Base-by-base conservation (phyloP, 2,888 invertebrate species). In the Drosophila subsilvestris region DNA sequence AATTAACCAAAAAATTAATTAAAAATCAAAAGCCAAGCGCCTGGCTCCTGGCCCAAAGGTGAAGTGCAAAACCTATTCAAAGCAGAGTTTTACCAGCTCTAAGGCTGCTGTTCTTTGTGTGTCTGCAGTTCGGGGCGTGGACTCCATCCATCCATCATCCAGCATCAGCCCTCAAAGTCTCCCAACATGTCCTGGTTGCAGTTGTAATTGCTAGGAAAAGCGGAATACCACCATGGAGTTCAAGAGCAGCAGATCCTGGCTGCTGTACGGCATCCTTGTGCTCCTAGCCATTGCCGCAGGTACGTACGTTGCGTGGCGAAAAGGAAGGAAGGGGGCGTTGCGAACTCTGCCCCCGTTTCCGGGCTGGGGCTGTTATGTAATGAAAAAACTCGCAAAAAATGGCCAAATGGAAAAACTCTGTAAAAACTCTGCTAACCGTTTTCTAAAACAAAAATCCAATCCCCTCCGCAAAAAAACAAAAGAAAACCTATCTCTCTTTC, bases 261-360 rank as follows among this genome's bases (percentile, higher is more conserved):
- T 84, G 80, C 68, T 79, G 37, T 57, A 75, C 73, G 76, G 85
- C 75, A 54, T 79, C 66, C 72, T 87, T 55, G 76, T 71, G 29
- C 59, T 87, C 59, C 76, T 88, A 76, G 72, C 85, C 77, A 70
- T 85, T 74, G 58, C 71, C 58, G 65, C 61, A 89, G 88, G 88
- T 89, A 88, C 76, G 85, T 86, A 68, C 43, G 63, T 61, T 61
- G 55, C 3, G 25, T 14, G 45, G 43, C 29, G 48, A 25, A 53
- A 53, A 9, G 8, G 27, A 6, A 1, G 61, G 66, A 56, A 51
- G 57, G 48, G 48, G 37, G 63, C 66, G 37, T 53, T 22, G 53
- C 25, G 37, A 18, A 51, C 65, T 62, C 17, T 63, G 55, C 63
- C 58, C 37, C 43, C 49, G n/a, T 32, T 25, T 61, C 55, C 55